Evolutionary conservation across 2,797 vertebrate genomes (phyloP), one percentile per base, ranked within the genome.

Genomic region (Delichon dasypus): DNA sequence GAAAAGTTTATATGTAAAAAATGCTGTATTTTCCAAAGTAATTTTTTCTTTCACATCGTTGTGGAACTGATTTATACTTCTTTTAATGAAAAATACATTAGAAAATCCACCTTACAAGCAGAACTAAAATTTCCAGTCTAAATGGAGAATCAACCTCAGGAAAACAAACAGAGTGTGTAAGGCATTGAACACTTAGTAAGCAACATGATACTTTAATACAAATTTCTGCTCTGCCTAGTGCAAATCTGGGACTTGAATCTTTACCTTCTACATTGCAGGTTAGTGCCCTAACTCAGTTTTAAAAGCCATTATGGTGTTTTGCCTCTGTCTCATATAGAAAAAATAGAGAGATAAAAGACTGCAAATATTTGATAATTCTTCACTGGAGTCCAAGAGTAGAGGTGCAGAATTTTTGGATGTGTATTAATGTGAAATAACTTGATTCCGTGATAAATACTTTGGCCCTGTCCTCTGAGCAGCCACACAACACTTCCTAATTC

Each of bases 321-420:
- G 2, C 8, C 7, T 58, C 21, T 64, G 12, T 58, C 8, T 74
- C 9, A 8, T 48, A 22, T 2, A 32, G 15, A 10, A 44, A 60
- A 68, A 73, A 12, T 7, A 14, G 0, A 45, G 4, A 34, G 13
- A 14, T 32, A 62, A 54, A 53, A 53, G 4, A 19, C 2, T 48
- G 17, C 1, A 27, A 71, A 36, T 45, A 71, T 6, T 3, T 40
- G 20, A 16, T 64, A 30, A 55, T 60, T 78, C 30, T 47, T 84
- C 16, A 40, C 9, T 16, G 18, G 23, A 2, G 8, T 57, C 38
- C 14, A 53, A n/a, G 19, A 45, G 11, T 14, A 0, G 0, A 53
- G 11, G 7, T 61, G 32, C 10, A 64, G 62, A 89, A 68, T 34
- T 2, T 89, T 75, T 78, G 20, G 2, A 47, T 72, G 8, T 48